Percentiles rank a stretch among this genome's conserved stretches.
phyloP scores from a whole-genome alignment of 2,113 vertebrate genomes.

The Abramis brama region DNA sequence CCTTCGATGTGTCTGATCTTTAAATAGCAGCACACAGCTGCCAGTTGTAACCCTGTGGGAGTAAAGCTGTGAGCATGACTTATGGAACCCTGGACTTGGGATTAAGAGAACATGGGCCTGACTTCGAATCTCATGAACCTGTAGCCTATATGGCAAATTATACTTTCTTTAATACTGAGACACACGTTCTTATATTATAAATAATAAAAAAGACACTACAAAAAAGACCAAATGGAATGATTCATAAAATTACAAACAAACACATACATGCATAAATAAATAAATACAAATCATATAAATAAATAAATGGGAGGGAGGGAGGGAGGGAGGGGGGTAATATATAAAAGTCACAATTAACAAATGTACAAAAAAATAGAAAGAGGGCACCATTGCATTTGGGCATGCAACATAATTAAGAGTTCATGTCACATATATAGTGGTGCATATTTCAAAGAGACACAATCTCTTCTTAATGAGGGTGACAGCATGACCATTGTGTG shows the following conservation, averaged over 20 bases:
- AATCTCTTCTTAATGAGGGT: slow-evolving; percentile 26
- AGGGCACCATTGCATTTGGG: not conserved
- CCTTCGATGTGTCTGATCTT: slow-evolving; percentile 41
- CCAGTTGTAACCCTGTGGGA: slow-evolving; percentile 40
- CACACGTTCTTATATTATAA: no score
- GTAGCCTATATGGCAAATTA: not conserved
- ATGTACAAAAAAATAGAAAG: not conserved
- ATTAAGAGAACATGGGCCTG: not conserved
- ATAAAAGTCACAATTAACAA: not conserved
- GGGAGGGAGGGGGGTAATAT: no score
- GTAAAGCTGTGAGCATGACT: slow-evolving; percentile 27
- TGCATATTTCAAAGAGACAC: slow-evolving; percentile 1
- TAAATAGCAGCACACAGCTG: slow-evolving; percentile 48
- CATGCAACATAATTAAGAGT: slow-evolving; percentile 20
- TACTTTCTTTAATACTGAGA: not conserved
- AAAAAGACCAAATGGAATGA: no score
- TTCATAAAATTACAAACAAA: no score
- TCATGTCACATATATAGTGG: not conserved
- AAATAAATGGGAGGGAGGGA: no score
- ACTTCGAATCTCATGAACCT: slow-evolving; percentile 6
- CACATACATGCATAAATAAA: no score
- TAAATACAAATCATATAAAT: no score
- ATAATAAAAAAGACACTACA: no score
- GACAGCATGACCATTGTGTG: slow-evolving; percentile 6
- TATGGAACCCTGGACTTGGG: slow-evolving; percentile 36